Conservation (phyloP, 1,140 invertebrate species). For the Acromyrmex echinatior region DNA sequence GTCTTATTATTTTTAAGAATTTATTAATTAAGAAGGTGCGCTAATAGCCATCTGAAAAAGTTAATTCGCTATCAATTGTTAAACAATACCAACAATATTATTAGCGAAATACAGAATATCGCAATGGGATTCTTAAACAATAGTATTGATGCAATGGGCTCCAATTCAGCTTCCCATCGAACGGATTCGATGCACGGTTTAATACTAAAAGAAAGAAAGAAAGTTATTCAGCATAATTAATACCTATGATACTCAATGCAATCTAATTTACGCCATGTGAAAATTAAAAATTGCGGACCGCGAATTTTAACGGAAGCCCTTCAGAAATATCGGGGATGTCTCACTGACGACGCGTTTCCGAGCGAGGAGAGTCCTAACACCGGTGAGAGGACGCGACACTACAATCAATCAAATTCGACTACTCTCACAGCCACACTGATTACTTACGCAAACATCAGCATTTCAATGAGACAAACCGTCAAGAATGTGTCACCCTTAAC, state of each 20-base stretch:
- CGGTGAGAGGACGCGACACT: constrained; percentile 37
- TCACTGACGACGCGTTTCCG: constrained; percentile 28
- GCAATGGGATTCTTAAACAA: not conserved
- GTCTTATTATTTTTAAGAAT: constrained; percentile 19
- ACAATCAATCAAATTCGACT: constrained; percentile 47
- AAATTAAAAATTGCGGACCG: constrained; percentile 24
- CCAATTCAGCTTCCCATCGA: constrained; percentile 18
- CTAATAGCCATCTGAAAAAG: not conserved
- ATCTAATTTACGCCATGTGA: not conserved
- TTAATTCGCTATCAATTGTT: constrained; percentile 9
- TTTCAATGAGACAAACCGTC: constrained; percentile 59
- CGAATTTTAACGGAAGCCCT: not conserved
- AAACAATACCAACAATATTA: not conserved
- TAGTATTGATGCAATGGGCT: constrained; percentile 13
- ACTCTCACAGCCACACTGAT: constrained; percentile 56
- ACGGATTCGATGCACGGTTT: constrained; percentile 11
- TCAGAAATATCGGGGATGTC: constrained; percentile 4
- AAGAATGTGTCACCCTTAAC: constrained; percentile 59
- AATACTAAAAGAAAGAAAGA: constrained; percentile 1
- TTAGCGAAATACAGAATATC: constrained; percentile 5
- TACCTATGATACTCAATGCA: not conserved
- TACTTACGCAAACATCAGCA: constrained; percentile 60
- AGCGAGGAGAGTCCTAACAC: constrained; percentile 44
- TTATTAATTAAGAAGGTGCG: not conserved
- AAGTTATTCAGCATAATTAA: not conserved